Base-by-base conservation (phyloP, 2,113 vertebrate genomes). In the Otis tarda region DNA sequence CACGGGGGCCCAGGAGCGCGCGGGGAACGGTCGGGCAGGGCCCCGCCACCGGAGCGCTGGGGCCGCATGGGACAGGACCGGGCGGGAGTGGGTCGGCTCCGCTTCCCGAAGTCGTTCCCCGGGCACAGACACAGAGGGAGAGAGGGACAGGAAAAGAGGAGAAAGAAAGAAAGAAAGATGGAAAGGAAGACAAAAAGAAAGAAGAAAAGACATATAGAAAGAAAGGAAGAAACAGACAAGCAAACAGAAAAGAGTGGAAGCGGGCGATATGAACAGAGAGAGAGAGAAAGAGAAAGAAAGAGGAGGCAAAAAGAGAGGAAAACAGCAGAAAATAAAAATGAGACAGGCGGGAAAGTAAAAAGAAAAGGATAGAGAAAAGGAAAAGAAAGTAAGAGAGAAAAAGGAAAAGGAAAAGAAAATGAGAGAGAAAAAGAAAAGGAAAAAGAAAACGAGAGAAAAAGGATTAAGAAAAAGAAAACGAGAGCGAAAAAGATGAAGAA, bases 231-330 rank as follows among this genome's bases (percentile, higher is more conserved):
- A 23, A 49, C 19, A 50, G 22, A 50, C 20, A 23, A 50, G 22
- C 6, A 50, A 23, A 23, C 19, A 50, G 20, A 23, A 41, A 41
- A 41, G 12, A 41, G 41, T 41, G 12, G 41, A 12, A 41, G 41
- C 41, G 22, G 22, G 49, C 11, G 22, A 50, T 22, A 50, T 11
- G 20, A 50, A 23, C 20, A 50, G 5, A 50, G 28, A 23, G 12
- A 56, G 16, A 30, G 35, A 20, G 14, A 30, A 3, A 10, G 4
- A 8, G 3, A 8, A 7, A 14, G 4, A 39, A 2, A 27, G 1
- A 12, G 6, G 14, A 9, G 0, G 7, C 24, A 39, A 21, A 5
- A 50, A 22, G 20, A 50, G 20, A 22, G 22, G 22, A 50, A 11
- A 23, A 22, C 10, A 22, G 20, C 9, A 10, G 22, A 50, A 11